Percentiles rank a stretch among this genome's conserved stretches.
phyloP scores from a whole-genome alignment of 1,140 invertebrate genomes.

The Hypsibius dujardini region DNA sequence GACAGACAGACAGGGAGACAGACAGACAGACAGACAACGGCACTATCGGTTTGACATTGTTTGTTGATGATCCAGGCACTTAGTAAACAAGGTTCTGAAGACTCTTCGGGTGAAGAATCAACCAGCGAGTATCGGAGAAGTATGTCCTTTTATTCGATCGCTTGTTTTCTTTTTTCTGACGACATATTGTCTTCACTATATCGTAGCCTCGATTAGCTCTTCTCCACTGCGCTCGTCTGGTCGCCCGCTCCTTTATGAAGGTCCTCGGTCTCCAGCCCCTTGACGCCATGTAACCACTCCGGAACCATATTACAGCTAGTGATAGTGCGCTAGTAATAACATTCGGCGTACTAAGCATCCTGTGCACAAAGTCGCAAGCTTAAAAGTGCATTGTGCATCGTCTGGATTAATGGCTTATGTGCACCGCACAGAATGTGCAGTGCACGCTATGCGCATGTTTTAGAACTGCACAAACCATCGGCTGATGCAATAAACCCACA shows the following conservation, averaged over 20 bases:
- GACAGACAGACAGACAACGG: too few relatives aligned
- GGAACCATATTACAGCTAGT: too few relatives aligned
- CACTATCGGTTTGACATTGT: neutral
- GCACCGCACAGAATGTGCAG: too few relatives aligned
- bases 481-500: too few relatives aligned
- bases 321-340: too few relatives aligned
- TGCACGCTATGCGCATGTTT: too few relatives aligned
- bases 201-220: constrained; percentile 56
- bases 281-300: constrained; percentile 49
- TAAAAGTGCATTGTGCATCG: too few relatives aligned
- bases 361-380: too few relatives aligned
- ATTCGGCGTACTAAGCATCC: too few relatives aligned
- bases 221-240: constrained; percentile 50
- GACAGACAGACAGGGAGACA: too few relatives aligned
- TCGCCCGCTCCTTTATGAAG: constrained; percentile 53
- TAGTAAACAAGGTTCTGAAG: constrained; percentile 54
- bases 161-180: constrained; percentile 22
- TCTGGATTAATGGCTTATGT: too few relatives aligned
- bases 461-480: too few relatives aligned
- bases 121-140: constrained; percentile 28
- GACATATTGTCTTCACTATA: constrained; percentile 32
- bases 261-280: constrained; percentile 62
- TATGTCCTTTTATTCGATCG: constrained; percentile 15
- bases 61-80: constrained; percentile 37
- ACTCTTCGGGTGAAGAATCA: constrained; percentile 54